Evolutionary conservation across 2,113 vertebrate species (phyloP), one percentile per base, ranked within the genome.

Genomic region (Riparia riparia): DNA sequence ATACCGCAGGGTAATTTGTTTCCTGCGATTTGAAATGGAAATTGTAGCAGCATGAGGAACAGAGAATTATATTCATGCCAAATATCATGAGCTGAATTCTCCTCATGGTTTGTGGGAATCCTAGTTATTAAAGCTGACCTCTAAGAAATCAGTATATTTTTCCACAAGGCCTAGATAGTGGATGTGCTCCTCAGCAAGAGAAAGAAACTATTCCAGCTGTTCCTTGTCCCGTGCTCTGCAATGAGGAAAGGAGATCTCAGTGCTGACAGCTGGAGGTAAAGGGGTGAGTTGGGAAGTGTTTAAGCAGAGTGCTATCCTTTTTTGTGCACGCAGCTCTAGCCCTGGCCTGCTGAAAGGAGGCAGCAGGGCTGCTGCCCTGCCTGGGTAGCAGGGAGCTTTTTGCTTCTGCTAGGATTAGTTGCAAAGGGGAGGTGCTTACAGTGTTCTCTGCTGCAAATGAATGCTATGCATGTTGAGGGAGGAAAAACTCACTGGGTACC

Each of bases 21-120:
- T 96, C 96, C 90, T 94, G 92, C 82, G 92, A 71, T 96, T 97
- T 96, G 90, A 93, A 95, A 94, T 96, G 93, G 95, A 97, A 96
- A 96, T 90, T 94, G 64, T 92, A 83, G 79, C 82, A 90, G 85
- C 82, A 74, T 66, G 72, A 78, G 88, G 82, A 96, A 96, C 90
- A 95, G 92, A 93, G 80, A 37, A 1, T 71, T 71, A 89, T 92
- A 94, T 90, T 96, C 88, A 86, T 95, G 93, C 90, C 95, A 96
- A 86, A 93, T 89, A 90, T 90, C 71, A 89, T 90, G 82, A 94
- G 49, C 58, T 72, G 92, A 92, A 92, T 92, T 94, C 79, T 93
- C 81, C 63, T 70, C 44, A 26, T 94, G 82, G 72, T 89, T 93
- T 93, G 69, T 95, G 92, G 96, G 68, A 96, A 96, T 88, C 88